Evolutionary conservation across 2,797 vertebrate species (phyloP).

Genomic region (Odontamblyopus rebecca): DNA sequence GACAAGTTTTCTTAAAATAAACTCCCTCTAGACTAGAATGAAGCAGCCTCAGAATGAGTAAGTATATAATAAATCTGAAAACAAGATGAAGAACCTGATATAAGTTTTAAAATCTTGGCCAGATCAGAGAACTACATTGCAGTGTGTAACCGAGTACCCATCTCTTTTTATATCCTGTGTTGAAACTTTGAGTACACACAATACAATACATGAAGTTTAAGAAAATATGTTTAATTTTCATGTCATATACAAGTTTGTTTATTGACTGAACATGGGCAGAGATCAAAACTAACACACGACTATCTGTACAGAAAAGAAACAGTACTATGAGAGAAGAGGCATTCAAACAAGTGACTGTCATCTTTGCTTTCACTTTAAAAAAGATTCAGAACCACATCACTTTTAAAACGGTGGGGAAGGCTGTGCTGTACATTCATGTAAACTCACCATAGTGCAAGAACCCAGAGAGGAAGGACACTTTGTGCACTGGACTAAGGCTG

Average conservation of each 20-base stretch:
- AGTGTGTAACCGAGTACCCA: too few species aligned
- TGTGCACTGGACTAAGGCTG: not conserved
- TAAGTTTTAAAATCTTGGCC: too few species aligned
- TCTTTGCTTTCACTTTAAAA: not conserved
- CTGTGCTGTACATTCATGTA: not conserved
- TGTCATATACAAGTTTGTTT: not conserved
- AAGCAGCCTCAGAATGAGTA: too few species aligned
- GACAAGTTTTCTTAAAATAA: too few species aligned
- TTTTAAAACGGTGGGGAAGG: not conserved
- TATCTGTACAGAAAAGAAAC: not conserved
- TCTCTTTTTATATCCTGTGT: not conserved
- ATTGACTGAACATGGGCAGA: not conserved
- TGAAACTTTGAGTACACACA: not conserved
- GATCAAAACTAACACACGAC: not conserved
- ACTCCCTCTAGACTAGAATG: too few species aligned
- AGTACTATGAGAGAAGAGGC: not conserved
- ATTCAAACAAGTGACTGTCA: not conserved
- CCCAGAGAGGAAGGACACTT: constrained; percentile 1
- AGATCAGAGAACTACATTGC: too few species aligned
- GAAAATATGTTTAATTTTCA: constrained; percentile 1
- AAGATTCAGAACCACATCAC: not conserved
- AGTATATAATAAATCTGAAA: too few species aligned
- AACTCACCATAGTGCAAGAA: not conserved
- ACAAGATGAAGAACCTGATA: too few species aligned
- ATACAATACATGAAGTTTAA: not conserved